These are phyloP conservation scores for cattle (Bos taurus) DNA, from an alignment of 2,113 vertebrate genomes.

Conservation along the genomic window DNA sequence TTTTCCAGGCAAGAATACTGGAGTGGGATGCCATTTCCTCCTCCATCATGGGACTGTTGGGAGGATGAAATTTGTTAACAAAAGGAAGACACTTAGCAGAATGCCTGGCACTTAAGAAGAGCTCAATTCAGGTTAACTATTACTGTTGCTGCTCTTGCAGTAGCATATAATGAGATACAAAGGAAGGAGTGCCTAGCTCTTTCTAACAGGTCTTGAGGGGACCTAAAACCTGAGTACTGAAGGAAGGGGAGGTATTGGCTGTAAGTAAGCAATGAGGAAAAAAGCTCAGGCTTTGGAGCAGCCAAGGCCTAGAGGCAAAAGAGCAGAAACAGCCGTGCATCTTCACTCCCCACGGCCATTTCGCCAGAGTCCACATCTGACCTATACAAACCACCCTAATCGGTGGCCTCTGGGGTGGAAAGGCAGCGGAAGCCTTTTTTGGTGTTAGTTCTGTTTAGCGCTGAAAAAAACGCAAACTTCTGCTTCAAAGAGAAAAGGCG, in stretches of 20 bases:
- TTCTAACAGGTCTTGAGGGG: neutral
- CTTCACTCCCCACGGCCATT: neutral
- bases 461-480: conserved; percentile 40
- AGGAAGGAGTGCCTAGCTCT: neutral
- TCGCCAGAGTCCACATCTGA: neutral
- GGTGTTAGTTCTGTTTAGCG: conserved; percentile 59
- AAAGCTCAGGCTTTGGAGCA: neutral
- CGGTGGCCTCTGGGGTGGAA: neutral
- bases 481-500: conserved; percentile 68
- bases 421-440: conserved; percentile 2
- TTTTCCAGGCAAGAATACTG: neutral
- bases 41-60: neutral
- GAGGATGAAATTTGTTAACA: neutral
- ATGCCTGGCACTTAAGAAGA: neutral
- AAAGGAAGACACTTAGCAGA: neutral
- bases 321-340: too few relatives aligned
- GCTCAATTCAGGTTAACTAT: neutral
- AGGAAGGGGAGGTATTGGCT: neutral
- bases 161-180: neutral
- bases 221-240: rapidly evolving
- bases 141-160: neutral
- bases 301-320: neutral
- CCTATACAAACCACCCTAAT: conserved; percentile 45
- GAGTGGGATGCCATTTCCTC: neutral
- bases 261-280: neutral